phyloP scores from a whole-genome alignment of 2,113 vertebrate genomes.

The Albula goreensis region DNA sequence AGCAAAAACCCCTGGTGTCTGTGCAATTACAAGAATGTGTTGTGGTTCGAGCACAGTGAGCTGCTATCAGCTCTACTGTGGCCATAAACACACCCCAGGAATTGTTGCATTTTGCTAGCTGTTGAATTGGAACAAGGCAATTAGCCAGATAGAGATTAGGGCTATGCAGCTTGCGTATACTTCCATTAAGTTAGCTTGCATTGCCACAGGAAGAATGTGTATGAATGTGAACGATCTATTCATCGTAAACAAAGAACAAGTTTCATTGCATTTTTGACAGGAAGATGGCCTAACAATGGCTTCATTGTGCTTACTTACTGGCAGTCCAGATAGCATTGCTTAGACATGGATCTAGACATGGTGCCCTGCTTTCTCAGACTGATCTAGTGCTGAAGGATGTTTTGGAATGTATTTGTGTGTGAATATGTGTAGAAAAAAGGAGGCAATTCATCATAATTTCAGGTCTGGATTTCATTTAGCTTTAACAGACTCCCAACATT shows the following conservation, averaged over 20 bases:
- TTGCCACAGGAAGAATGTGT: constrained; percentile 25
- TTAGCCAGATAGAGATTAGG: constrained; percentile 32
- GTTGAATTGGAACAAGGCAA: not conserved
- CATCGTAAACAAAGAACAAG: constrained; percentile 30
- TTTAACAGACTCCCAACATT: not conserved
- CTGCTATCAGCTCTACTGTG: too few species aligned
- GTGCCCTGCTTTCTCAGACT: constrained; percentile 23
- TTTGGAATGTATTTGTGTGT: not conserved
- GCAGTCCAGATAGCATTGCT: constrained; percentile 27
- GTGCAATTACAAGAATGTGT: too few species aligned
- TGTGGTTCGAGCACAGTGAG: too few species aligned
- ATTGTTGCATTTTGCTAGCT: too few species aligned
- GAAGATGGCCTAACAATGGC: constrained; percentile 40
- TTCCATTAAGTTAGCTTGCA: constrained; percentile 13
- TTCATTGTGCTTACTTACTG: constrained; percentile 34
- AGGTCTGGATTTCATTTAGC: not conserved
- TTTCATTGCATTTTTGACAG: constrained; percentile 44
- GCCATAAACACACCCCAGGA: too few species aligned
- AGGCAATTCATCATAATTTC: not conserved
- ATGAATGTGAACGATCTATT: constrained; percentile 42
- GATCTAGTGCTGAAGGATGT: not conserved
- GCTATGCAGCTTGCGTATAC: constrained; percentile 25
- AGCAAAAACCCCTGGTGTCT: too few species aligned
- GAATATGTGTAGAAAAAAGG: not conserved
- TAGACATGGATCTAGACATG: constrained; percentile 26